A percentile compares a stretch with the other conserved stretches of the same genome.
phyloP scores from a whole-genome alignment of 2,797 vertebrate species.

The Leuciscus waleckii region DNA sequence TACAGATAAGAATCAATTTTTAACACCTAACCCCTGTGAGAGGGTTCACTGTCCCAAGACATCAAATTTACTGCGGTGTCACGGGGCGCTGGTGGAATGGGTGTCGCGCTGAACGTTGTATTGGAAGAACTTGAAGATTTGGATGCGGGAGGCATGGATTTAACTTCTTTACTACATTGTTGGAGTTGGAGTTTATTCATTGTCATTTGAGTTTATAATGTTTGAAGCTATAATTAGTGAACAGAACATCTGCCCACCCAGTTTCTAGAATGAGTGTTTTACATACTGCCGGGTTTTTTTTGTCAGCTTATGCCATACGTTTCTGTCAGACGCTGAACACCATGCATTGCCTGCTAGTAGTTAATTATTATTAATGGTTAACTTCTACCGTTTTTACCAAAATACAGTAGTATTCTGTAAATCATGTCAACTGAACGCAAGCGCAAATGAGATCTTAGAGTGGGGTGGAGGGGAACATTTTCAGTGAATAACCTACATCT shows the following conservation, averaged over 20 bases:
- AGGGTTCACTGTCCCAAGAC: conserved; percentile 74
- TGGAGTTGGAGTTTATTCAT: background rate
- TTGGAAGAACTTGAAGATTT: conserved; percentile 71
- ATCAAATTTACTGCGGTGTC: conserved; percentile 74
- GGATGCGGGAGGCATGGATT: conserved; percentile 73
- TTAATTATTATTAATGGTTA: conserved; percentile 19
- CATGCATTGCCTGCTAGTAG: conserved; percentile 12
- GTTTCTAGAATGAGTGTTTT: background rate
- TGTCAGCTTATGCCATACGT: background rate
- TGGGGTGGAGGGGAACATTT: background rate
- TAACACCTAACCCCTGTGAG: conserved; percentile 78
- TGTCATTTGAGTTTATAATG: conserved; percentile 48
- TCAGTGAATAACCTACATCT: background rate
- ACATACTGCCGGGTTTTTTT: background rate
- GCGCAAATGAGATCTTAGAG: background rate
- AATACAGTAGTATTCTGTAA: background rate
- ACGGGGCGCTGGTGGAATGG: conserved; percentile 70
- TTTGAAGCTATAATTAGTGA: conserved; percentile 9
- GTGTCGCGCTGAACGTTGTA: conserved; percentile 74
- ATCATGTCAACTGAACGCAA: background rate
- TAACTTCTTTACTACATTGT: conserved; percentile 51
- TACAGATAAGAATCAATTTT: conserved; percentile 79
- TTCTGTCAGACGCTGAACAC: conserved; percentile 26
- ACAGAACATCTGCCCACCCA: conserved; percentile 1
- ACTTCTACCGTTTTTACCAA: background rate